These are phyloP conservation scores for Dendroctonus ponderosae DNA, from an alignment of 1,140 invertebrate species.

Conservation along the genomic window DNA sequence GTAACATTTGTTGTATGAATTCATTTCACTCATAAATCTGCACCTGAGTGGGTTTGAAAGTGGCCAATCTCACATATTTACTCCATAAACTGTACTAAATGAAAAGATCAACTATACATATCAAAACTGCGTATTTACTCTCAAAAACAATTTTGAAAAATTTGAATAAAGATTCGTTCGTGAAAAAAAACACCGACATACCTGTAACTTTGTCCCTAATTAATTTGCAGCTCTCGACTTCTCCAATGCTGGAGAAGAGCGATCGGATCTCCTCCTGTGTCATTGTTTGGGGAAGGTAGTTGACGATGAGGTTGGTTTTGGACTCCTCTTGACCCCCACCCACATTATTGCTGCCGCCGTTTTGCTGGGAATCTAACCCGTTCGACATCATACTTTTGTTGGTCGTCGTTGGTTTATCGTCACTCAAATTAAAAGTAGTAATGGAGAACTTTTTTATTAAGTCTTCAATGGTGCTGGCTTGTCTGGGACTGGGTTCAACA, in stretches of 20 bases:
- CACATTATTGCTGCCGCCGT: conserved; percentile 68
- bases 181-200: conserved; percentile 53
- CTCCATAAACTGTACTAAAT: no score
- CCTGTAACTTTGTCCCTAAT: conserved; percentile 98
- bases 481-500: conserved; percentile 28
- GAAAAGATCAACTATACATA: no score
- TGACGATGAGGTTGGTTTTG: conserved; percentile 98
- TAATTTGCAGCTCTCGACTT: conserved; percentile 98
- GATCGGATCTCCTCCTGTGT: conserved; percentile 98
- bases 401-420: conserved; percentile 41
- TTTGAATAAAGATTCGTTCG: no score
- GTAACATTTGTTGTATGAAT: no score
- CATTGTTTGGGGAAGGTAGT: conserved; percentile 99
- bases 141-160: no score
- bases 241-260: conserved; percentile 96
- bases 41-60: no score
- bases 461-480: conserved; percentile 38
- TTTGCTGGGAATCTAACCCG: conserved; percentile 74
- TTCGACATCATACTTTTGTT: conserved; percentile 72
- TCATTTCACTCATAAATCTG: no score
- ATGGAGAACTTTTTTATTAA: conserved; percentile 38
- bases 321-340: conserved; percentile 78
- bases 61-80: no score
- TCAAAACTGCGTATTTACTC: no score
- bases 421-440: conserved; percentile 42